Conservation (phyloP, 1,140 invertebrate species). For the Diabrotica undecimpunctata region DNA sequence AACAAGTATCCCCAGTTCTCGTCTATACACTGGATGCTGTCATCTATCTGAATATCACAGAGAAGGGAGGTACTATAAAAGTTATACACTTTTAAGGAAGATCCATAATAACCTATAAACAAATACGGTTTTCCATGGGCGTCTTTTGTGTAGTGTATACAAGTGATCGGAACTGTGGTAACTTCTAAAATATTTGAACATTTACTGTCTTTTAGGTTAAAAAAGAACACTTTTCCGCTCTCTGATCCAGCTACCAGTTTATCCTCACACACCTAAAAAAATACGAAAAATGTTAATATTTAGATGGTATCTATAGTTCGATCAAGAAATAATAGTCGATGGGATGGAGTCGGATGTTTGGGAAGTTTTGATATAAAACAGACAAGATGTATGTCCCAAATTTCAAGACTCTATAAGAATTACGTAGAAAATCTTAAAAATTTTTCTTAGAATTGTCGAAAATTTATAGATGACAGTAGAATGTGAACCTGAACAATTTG, state of each 20-base stretch:
- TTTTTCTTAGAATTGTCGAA: no score
- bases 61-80: constrained; percentile 21
- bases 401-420: no score
- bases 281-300: background rate
- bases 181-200: constrained; percentile 19
- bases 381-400: no score
- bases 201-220: constrained; percentile 13
- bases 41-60: constrained; percentile 32
- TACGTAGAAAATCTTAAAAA: no score
- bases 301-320: no score
- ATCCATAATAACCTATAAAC: constrained; percentile 20
- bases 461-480: no score
- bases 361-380: no score
- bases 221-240: constrained; percentile 21
- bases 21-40: constrained; percentile 55
- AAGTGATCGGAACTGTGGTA: constrained; percentile 18
- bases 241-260: constrained; percentile 23
- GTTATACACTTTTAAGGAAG: constrained; percentile 25
- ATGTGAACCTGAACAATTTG: no score
- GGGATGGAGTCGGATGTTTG: no score
- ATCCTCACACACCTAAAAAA: constrained; percentile 19
- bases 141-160: constrained; percentile 12
- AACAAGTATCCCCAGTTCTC: constrained; percentile 52
- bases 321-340: no score
- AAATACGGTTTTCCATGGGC: constrained; percentile 15